Percentiles rank a stretch among this genome's conserved stretches.
Evolutionary conservation across 2,113 vertebrate species (phyloP).

Genomic region (Tamias sibiricus): DNA sequence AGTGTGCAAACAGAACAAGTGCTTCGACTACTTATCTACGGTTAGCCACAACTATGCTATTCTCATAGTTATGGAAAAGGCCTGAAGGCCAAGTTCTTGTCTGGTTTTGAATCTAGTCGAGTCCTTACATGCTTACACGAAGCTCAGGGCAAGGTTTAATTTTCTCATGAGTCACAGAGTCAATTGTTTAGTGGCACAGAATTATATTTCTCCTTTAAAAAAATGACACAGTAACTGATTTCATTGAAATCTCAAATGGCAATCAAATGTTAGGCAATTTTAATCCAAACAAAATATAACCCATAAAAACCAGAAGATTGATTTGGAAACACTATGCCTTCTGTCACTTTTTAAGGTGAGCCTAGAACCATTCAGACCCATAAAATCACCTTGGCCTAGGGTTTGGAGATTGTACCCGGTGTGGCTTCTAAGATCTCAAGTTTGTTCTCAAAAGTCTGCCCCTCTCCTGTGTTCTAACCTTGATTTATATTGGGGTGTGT

Average conservation of each 20-base stretch:
- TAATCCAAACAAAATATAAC: constrained; percentile 33
- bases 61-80: constrained; percentile 43
- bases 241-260: constrained; percentile 21
- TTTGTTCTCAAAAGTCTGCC: neutral
- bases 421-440: neutral
- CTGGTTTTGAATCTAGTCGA: constrained; percentile 40
- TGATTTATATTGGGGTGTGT: neutral
- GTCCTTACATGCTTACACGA: constrained; percentile 40
- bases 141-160: constrained; percentile 49
- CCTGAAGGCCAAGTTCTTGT: constrained; percentile 36
- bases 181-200: neutral
- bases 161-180: constrained; percentile 48
- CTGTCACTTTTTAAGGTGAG: neutral
- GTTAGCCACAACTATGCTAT: neutral
- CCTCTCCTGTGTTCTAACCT: neutral
- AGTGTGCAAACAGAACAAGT: constrained; percentile 3
- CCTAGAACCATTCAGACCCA: neutral
- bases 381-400: neutral
- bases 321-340: neutral
- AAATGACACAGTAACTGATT: constrained; percentile 33
- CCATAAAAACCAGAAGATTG: neutral
- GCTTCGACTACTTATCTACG: constrained; percentile 18
- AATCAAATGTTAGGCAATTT: constrained; percentile 1
- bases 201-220: constrained; percentile 9
- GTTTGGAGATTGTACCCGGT: neutral